Evolutionary conservation across 2,797 vertebrate genomes (phyloP).

Genomic region (Stomatorhinus walkeri): DNA sequence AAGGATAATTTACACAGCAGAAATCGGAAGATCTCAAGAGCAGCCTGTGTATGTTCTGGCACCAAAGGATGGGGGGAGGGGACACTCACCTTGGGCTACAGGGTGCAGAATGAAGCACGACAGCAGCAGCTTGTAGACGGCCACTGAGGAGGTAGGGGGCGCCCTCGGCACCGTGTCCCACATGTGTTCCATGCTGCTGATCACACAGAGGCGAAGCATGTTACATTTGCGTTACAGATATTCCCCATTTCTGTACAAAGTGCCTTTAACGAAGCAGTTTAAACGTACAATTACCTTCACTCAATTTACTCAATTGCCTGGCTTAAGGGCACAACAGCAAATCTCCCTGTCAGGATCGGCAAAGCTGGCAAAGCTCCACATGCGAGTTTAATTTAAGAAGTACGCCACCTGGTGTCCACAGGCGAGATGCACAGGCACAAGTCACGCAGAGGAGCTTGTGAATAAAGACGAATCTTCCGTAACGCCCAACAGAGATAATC

Average conservation of each 20-base stretch:
- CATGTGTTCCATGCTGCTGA: slow-evolving; percentile 26
- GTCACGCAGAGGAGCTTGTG: background rate
- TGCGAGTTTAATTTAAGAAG: background rate
- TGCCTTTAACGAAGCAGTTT: background rate
- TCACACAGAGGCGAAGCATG: slow-evolving; percentile 29
- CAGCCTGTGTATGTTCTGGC: background rate
- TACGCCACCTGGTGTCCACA: background rate
- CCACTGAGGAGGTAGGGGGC: slow-evolving; percentile 54
- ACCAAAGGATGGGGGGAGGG: background rate
- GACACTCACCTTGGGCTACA: slow-evolving; percentile 58
- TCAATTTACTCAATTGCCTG: background rate
- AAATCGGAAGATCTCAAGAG: background rate
- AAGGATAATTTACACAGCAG: background rate
- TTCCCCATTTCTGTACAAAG: background rate
- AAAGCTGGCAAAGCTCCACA: background rate
- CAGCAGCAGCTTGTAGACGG: slow-evolving; percentile 55
- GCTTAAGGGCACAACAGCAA: background rate
- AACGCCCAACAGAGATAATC: background rate
- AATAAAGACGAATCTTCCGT: background rate
- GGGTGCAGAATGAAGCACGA: slow-evolving; percentile 55
- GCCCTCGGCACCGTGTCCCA: slow-evolving; percentile 55
- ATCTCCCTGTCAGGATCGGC: background rate
- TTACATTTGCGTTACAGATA: background rate
- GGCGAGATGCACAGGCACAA: no score
- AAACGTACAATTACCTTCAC: background rate